Percentiles rank a stretch among this genome's conserved stretches.
phyloP scores from a whole-genome alignment of 2,888 invertebrate species.

The Chironomus tentans region DNA sequence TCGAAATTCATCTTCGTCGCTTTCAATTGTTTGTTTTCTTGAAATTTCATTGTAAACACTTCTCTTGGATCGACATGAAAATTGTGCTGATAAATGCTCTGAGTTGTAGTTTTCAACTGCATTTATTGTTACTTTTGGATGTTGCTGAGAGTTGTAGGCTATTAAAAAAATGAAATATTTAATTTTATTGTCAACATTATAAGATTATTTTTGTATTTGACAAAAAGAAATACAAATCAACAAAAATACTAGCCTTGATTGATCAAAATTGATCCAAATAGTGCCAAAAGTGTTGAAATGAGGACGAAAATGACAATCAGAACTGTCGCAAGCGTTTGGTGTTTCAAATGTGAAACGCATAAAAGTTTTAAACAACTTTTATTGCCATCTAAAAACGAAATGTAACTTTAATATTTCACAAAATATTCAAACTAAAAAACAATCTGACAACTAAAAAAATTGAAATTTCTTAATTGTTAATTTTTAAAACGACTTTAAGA shows the following conservation, averaged over 20 bases:
- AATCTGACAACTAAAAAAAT: too few species aligned
- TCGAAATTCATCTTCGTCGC: background rate
- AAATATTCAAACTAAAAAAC: too few species aligned
- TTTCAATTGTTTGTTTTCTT: background rate
- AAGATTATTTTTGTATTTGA: background rate
- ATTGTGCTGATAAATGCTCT: background rate
- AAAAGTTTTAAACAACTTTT: background rate
- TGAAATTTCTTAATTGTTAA: too few species aligned
- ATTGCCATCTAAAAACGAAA: background rate
- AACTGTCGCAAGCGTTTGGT: background rate
- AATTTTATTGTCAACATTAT: background rate
- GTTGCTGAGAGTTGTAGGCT: background rate
- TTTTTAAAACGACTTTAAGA: too few species aligned
- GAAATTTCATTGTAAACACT: background rate
- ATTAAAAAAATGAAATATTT: background rate
- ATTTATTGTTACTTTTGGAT: background rate
- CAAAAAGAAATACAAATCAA: too few species aligned
- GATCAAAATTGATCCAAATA: background rate
- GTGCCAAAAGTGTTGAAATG: background rate
- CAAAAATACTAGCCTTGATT: background rate
- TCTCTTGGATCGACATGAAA: background rate
- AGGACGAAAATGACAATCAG: background rate
- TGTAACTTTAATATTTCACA: too few species aligned
- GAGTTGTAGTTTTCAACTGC: background rate
- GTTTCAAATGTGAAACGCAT: background rate